These are phyloP conservation scores for Tenualosa ilisha DNA, from an alignment of 2,797 vertebrate species.

Conservation along the genomic window DNA sequence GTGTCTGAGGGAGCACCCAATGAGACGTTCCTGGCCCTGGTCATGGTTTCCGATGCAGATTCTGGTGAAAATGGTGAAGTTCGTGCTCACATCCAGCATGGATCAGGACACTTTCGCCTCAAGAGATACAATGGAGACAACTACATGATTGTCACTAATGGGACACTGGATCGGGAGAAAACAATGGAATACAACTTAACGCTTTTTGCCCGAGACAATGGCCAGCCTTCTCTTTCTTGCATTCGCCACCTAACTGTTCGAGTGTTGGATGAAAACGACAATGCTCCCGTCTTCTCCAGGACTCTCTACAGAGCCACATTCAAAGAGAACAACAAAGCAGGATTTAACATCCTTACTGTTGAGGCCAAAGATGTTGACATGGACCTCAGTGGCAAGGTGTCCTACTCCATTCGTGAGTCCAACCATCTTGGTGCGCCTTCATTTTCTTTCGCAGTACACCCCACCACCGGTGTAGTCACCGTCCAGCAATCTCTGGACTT, in stretches of 20 bases:
- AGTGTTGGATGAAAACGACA: slow-evolving; percentile 88
- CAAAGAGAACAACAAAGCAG: slow-evolving; percentile 78
- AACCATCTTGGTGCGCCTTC: slow-evolving; percentile 57
- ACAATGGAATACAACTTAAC: slow-evolving; percentile 83
- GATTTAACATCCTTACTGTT: slow-evolving; percentile 75
- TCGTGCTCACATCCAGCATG: slow-evolving; percentile 74
- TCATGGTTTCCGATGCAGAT: slow-evolving; percentile 86
- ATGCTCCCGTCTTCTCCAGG: slow-evolving; percentile 80
- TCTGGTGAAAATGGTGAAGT: slow-evolving; percentile 84
- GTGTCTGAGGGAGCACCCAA: slow-evolving; percentile 80
- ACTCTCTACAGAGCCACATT: slow-evolving; percentile 73
- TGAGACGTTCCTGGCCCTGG: slow-evolving; percentile 88
- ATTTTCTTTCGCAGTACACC: slow-evolving; percentile 74
- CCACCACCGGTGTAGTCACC: slow-evolving; percentile 78
- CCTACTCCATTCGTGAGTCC: slow-evolving; percentile 78
- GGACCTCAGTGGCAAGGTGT: slow-evolving; percentile 81
- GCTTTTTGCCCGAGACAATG: slow-evolving; percentile 77
- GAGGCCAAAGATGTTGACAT: slow-evolving; percentile 81
- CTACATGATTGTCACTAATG: slow-evolving; percentile 85
- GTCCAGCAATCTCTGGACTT: slow-evolving; percentile 81
- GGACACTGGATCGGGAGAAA: slow-evolving; percentile 84
- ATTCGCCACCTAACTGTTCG: slow-evolving; percentile 78
- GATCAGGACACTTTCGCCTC: slow-evolving; percentile 81
- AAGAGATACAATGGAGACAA: slow-evolving; percentile 82
- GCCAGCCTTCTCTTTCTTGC: slow-evolving; percentile 74